Evolutionary conservation across 2,888 invertebrate species (phyloP).

Genomic region (Rhodophaea formosa): DNA sequence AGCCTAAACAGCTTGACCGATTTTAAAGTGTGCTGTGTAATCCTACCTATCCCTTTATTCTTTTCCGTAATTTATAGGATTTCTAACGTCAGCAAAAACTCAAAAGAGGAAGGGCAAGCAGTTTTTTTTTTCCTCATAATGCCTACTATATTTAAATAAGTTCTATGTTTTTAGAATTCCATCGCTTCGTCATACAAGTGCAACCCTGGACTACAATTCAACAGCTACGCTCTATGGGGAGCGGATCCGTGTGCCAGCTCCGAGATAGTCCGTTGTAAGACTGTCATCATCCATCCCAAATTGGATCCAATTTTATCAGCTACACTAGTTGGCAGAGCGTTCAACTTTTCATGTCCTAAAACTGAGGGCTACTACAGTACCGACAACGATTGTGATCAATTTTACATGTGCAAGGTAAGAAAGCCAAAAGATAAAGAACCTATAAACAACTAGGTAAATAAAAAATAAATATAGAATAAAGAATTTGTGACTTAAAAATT

Average conservation of each 20-base stretch:
- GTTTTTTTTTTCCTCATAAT: too few species aligned
- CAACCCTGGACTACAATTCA: conserved; percentile 6
- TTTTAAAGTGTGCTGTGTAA: too few species aligned
- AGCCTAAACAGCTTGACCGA: too few species aligned
- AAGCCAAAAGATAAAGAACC: not conserved
- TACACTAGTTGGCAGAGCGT: not conserved
- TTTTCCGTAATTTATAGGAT: too few species aligned
- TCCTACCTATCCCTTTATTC: too few species aligned
- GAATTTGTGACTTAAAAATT: too few species aligned
- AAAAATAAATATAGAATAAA: too few species aligned
- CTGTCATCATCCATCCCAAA: not conserved
- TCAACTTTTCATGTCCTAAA: not conserved
- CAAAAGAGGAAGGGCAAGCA: too few species aligned
- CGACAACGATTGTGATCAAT: not conserved
- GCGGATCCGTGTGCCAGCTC: conserved; percentile 1
- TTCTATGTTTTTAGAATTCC: conserved; percentile 4
- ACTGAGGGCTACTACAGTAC: not conserved
- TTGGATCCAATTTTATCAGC: not conserved
- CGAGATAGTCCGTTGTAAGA: conserved; percentile 3
- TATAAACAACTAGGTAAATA: too few species aligned
- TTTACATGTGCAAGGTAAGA: conserved; percentile 1
- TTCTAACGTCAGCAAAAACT: too few species aligned
- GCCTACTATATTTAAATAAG: not conserved
- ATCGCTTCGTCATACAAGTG: conserved; percentile 8
- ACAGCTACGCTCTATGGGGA: conserved; percentile 2